Evolutionary conservation across 2,797 vertebrate genomes (phyloP), one percentile per base, ranked within the genome.

Genomic region (Oryzias dopingdopingensis): DNA sequence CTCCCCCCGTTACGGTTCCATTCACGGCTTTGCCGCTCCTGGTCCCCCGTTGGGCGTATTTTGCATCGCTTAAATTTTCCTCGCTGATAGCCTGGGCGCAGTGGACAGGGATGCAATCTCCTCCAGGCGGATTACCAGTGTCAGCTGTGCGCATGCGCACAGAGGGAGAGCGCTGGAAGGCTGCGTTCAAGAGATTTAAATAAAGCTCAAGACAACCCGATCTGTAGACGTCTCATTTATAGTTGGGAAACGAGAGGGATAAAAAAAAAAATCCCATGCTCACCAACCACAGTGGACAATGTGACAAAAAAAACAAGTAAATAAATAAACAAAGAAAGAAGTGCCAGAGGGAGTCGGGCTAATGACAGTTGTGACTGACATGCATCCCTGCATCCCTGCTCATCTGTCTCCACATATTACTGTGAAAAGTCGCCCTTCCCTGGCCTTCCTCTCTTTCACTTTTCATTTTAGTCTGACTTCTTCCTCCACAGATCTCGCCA

Each of bases 71-170:
- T 62, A 66, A 74, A 72, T 73, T 74, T 64, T 68, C 75, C 80
- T 71, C 68, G 29, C 76, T 58, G 77, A 49, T 62, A 65, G 67
- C 65, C 59, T 42, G 81, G 76, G 79, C 65, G 65, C 77, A 82
- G 82, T 44, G 72, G 62, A 71, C 77, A 71, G 63, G 86, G 87
- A 86, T 85, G 88, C 85, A 56, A 85, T 86, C 84, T 81, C 82
- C 78, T 77, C 85, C 81, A 83, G 32, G 86, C 74, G 87, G 89
- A 91, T 92, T 89, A 90, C 6, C 73, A 89, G 88, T 75, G 86
- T 91, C 87, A 86, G 87, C 83, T 88, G 64, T 1, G 77, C 92
- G 89, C 92, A 91, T 56, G 92, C 92, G 92, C 90, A 82, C 16
- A 62, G 59, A 45, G 62, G 59, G 56, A 60, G 70, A n/a, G 42